A percentile compares a stretch with the other conserved stretches of the same genome.
These are phyloP conservation scores for Alcedo atthis DNA, from an alignment of 2,797 vertebrate species.

Conservation along the genomic window DNA sequence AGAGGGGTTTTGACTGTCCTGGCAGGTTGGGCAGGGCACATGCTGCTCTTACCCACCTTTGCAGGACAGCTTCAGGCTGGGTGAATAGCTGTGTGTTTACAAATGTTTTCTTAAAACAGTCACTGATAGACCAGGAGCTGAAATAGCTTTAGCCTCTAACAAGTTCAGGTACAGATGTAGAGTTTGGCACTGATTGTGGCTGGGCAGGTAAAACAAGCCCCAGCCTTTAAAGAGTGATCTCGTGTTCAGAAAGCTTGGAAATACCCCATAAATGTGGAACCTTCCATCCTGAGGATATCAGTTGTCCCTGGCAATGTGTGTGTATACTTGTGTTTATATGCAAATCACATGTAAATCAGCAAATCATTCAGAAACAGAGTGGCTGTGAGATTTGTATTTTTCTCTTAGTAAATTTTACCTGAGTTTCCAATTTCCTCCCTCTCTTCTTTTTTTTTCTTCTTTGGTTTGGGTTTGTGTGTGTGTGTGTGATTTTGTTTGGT, in stretches of 20 bases:
- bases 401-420: background rate
- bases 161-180: background rate
- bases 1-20: background rate
- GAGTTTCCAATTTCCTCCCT: background rate
- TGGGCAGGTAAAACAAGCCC: background rate
- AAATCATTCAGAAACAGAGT: background rate
- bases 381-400: background rate
- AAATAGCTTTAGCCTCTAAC: background rate
- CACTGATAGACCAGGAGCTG: background rate
- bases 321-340: background rate
- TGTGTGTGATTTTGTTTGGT: too few relatives aligned
- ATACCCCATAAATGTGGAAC: background rate
- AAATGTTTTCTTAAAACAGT: background rate
- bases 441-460: background rate
- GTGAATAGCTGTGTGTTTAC: background rate
- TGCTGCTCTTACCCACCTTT: background rate
- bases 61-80: background rate
- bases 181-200: background rate
- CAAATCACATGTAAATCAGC: background rate
- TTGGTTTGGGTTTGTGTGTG: too few relatives aligned
- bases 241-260: background rate
- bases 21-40: background rate
- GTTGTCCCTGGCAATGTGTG: accelerated
- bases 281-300: background rate
- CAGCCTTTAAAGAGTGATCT: background rate